phyloP scores from a whole-genome alignment of 2,113 vertebrate species.

The Calyptomena viridis region DNA sequence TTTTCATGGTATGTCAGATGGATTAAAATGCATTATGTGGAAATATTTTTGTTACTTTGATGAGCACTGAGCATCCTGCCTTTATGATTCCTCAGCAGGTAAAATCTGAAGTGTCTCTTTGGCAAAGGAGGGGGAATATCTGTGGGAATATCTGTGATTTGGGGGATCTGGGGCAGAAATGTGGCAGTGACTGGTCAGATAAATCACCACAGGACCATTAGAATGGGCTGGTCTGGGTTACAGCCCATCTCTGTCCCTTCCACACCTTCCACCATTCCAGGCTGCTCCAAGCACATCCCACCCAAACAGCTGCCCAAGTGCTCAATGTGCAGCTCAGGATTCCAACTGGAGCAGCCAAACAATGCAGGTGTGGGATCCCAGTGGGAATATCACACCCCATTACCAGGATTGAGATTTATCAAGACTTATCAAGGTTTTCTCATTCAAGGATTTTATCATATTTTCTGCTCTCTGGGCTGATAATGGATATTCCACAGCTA shows the following conservation, averaged over 20 bases:
- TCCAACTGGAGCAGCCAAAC: neutral
- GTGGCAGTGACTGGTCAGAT: neutral
- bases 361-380: neutral
- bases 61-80: neutral
- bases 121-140: neutral
- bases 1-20: neutral
- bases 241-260: neutral
- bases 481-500: neutral
- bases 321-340: accelerated
- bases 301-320: neutral
- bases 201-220: neutral
- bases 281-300: neutral
- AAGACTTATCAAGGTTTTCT: neutral
- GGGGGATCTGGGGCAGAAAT: neutral
- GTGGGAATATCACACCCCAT: neutral
- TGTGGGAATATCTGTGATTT: too few species aligned
- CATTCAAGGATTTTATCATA: neutral
- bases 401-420: neutral
- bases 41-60: neutral
- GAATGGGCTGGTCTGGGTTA: neutral
- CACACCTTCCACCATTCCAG: neutral
- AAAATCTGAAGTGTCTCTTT: neutral
- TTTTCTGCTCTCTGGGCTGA: neutral
- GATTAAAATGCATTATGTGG: neutral
- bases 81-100: neutral